A percentile compares a stretch with the other conserved stretches of the same genome.
phyloP scores from a whole-genome alignment of 2,113 vertebrate genomes.

The Anhinga rufa region DNA sequence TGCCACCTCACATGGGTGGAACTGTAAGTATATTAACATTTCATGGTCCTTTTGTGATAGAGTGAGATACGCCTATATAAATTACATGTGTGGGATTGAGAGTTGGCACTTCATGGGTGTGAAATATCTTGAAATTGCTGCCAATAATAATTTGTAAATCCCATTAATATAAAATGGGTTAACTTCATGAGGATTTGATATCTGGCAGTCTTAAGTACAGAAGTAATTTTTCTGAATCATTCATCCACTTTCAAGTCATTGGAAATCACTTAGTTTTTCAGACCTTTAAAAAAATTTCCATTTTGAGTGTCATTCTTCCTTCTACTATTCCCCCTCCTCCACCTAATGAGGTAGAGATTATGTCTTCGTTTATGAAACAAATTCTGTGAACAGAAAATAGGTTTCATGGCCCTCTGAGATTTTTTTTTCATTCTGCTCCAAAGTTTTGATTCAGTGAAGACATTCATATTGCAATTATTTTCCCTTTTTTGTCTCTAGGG shows the following conservation, averaged over 20 bases:
- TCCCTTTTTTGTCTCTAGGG: not conserved
- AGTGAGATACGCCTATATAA: not conserved
- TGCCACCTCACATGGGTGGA: conserved; percentile 93
- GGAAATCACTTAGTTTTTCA: not conserved
- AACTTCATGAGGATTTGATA: not conserved
- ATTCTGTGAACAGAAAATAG: not conserved
- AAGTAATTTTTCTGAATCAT: not conserved
- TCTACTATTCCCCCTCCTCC: not conserved
- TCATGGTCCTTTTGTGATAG: not conserved
- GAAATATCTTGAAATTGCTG: not conserved
- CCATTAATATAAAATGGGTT: not conserved
- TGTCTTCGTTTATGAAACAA: not conserved
- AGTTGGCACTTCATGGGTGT: not conserved
- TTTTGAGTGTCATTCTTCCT: not conserved
- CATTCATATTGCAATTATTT: not conserved
- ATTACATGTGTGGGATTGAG: not conserved
- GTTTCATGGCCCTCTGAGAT: not conserved
- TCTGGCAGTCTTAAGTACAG: not conserved
- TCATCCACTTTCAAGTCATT: not conserved
- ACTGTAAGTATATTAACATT: conserved; percentile 77
- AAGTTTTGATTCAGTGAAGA: not conserved
- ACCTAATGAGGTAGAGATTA: not conserved
- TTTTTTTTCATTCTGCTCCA: not conserved
- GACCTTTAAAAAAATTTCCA: not conserved
- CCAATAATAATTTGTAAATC: not conserved